Base-by-base conservation (phyloP, 2,797 vertebrate genomes). In the Galago senegalensis region DNA sequence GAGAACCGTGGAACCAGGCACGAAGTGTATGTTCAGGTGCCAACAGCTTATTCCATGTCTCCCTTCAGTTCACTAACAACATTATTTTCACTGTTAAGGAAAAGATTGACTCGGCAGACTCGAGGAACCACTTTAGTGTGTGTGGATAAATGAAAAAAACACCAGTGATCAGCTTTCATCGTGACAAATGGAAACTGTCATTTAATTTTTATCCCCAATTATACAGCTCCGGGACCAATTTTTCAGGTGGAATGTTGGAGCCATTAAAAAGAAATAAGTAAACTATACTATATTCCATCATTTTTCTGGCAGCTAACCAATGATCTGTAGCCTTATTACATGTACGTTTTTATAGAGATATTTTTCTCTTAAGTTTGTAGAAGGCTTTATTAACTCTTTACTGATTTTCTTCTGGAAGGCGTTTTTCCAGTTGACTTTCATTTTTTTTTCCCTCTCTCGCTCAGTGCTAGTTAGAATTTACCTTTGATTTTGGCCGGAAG, bases 221-320 rank as follows among this genome's bases (percentile, higher is more conserved):
- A 98, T 97, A 98, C 95, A 97, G 98, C 98, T 98, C 97, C 72
- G 76, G 98, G 98, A 98, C 97, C 98, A 98, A 98, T 98, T 98
- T 98, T 98, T 98, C 98, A 99, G 98, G 98, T 97, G 98, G 98
- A 98, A 97, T 97, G 98, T 96, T 98, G 97, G 97, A 98, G 97
- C 98, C 98, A 98, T 99, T 98, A 98, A 98, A 98, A 98, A 99
- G 98, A 98, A 98, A 98, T 98, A 98, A 98, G 98, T 98, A 98
- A 98, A 98, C 98, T 98, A 80, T 97, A 94, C 97, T 40, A 95
- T 81, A 97, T 98, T 99, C 98, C 98, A 98, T 99, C 98, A 99
- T 98, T 98, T 97, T 84, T 96, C 97, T 98, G 98, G 98, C 98
- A 98, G 98, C 95, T 98, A 94, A 98, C 98, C 98, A 97, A 97